phyloP scores from a whole-genome alignment of 2,113 vertebrate species.

The Macquaria ambigua region DNA sequence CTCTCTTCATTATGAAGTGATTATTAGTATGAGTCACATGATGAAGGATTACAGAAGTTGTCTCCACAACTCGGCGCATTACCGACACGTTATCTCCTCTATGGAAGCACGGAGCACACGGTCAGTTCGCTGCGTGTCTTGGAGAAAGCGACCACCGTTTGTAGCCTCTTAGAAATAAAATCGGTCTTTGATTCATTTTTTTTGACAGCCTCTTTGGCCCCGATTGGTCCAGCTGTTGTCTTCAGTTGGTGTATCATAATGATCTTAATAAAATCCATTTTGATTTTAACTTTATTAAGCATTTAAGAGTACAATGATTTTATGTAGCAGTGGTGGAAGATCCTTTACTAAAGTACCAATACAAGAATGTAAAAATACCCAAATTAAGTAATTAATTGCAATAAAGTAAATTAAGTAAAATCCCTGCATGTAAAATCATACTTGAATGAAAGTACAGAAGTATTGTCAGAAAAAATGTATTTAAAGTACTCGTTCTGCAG shows the following conservation, averaged over 20 bases:
- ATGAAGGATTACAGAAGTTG: constrained; percentile 74
- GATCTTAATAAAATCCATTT: too few relatives aligned
- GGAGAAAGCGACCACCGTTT: background rate
- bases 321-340: background rate
- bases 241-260: background rate
- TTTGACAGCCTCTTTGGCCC: background rate
- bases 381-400: too few relatives aligned
- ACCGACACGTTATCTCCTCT: constrained; percentile 46
- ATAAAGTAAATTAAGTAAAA: too few relatives aligned
- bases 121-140: background rate
- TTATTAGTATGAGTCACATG: constrained; percentile 82
- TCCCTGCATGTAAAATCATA: background rate
- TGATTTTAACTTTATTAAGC: background rate
- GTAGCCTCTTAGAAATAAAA: background rate
- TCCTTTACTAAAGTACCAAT: background rate
- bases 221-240: background rate
- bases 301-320: background rate
- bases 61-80: constrained; percentile 69
- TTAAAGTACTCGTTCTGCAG: too few relatives aligned
- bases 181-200: background rate
- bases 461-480: too few relatives aligned
- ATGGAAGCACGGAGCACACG: background rate
- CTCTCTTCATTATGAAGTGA: constrained; percentile 69
- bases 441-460: background rate
- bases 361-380: background rate